Base-by-base conservation (phyloP, 2,113 vertebrate species). In the Pogona vitticeps region DNA sequence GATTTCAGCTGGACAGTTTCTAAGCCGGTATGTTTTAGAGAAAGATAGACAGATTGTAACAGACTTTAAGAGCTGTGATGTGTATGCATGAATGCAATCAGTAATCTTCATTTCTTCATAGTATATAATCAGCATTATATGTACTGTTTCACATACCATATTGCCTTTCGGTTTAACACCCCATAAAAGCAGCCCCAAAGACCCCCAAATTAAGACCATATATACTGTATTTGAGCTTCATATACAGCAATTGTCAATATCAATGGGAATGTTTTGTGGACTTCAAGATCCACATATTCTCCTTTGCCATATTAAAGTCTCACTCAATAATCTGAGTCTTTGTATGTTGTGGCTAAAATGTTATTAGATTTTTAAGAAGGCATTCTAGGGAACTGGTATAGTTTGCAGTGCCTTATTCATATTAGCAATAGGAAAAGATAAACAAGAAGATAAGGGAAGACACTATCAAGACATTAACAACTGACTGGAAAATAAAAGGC, bases 311-410 rank as follows among this genome's bases (percentile, higher is more conserved):
- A 73, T 61, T 86, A 18, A 75, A 82, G 73, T 76, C 2, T 75
- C 6, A 56, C 58, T 80, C 28, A 33, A 6, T 80, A 68, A 15
- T 52, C 46, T 80, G 33, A 76, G 15, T 73, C 65, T 56, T 78
- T 86, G 12, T 8, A 90, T 93, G 91, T 86, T 83, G 85, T 76
- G 88, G 73, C 1, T 77, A 83, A 12, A 87, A 77, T 31, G 9
- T 6, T 73, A 18, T 65, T 82, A 3, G 87, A 82, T 46, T 89
- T 65, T 76, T 6, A 67, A 31, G 63, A 87, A 88, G 70, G 9
- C 80, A 83, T 52, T 14, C 81, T 14, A n/a, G 40, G 89, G 82
- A 85, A 82, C 85, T 9, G 79, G 0, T 83, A 79, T 68, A 71
- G 46, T 42, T 28, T 79, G 61, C 52, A 38, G 12, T 1, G 2